A percentile compares a stretch with the other conserved stretches of the same genome.
Conservation (phyloP, 2,797 vertebrate species). For the Euthynnus affinis region DNA sequence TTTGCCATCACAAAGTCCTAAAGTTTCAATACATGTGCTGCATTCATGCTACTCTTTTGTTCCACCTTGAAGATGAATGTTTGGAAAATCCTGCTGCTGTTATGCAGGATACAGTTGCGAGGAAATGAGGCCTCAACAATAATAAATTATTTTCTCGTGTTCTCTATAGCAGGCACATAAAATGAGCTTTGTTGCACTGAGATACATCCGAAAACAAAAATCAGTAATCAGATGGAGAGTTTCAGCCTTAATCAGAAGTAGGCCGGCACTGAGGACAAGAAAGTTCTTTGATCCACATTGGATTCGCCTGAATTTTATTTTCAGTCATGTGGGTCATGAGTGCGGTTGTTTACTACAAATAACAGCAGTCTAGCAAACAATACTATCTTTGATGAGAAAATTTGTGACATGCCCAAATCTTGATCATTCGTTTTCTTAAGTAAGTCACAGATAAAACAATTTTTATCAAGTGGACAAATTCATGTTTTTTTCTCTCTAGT, state of each 20-base stretch:
- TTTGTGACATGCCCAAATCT: neutral
- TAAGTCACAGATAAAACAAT: neutral
- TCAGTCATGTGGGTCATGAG: neutral
- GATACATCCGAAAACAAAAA: neutral
- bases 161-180: neutral
- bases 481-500: neutral
- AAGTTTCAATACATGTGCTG: neutral
- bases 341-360: neutral
- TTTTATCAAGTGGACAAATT: neutral
- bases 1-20: neutral
- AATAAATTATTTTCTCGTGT: neutral
- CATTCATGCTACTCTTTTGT: neutral
- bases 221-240: neutral
- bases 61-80: neutral
- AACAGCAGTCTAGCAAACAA: neutral
- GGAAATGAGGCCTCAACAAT: slow-evolving; percentile 9
- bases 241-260: neutral
- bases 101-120: neutral
- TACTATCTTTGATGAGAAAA: neutral
- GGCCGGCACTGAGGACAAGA: neutral
- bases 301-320: neutral
- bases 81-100: slow-evolving; percentile 14
- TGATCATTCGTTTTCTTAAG: neutral
- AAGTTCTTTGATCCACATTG: neutral
- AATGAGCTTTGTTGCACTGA: neutral